Evolutionary conservation across 1,140 invertebrate species (phyloP).

Genomic region (Bathynomus jamesi): DNA sequence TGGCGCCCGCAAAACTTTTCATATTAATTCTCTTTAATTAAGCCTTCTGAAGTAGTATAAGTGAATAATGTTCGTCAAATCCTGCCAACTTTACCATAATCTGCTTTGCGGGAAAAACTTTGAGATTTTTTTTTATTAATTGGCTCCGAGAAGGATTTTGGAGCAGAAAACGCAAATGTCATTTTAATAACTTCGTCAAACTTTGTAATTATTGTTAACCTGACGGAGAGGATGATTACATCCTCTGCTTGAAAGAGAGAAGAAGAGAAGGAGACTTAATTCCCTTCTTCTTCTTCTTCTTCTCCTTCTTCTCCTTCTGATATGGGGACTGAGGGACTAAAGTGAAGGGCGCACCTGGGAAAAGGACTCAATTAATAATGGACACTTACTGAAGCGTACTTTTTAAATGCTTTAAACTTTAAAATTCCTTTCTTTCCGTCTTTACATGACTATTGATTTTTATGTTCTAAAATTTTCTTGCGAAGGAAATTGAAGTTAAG

Average conservation of each 20-base stretch:
- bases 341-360: not conserved
- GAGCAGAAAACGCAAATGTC: slow-evolving; percentile 21
- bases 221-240: slow-evolving; percentile 10
- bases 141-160: slow-evolving; percentile 6
- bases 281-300: not conserved
- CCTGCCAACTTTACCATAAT: slow-evolving; percentile 33
- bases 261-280: not conserved
- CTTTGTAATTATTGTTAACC: slow-evolving; percentile 31
- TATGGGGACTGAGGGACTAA: not conserved
- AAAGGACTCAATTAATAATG: no score
- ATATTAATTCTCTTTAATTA: slow-evolving; percentile 37
- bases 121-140: slow-evolving; percentile 33
- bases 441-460: no score
- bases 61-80: slow-evolving; percentile 35
- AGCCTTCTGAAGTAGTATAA: slow-evolving; percentile 31
- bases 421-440: no score
- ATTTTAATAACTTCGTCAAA: slow-evolving; percentile 27
- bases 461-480: no score
- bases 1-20: slow-evolving; percentile 27
- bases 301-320: not conserved
- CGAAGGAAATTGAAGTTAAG: no score
- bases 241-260: not conserved
- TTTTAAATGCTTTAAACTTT: no score
- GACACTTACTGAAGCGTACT: no score
- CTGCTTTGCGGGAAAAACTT: slow-evolving; percentile 27